Conservation (phyloP, 35 echinoderm and acorn worm species). For the Hemicentrotus pulcherrimus region DNA sequence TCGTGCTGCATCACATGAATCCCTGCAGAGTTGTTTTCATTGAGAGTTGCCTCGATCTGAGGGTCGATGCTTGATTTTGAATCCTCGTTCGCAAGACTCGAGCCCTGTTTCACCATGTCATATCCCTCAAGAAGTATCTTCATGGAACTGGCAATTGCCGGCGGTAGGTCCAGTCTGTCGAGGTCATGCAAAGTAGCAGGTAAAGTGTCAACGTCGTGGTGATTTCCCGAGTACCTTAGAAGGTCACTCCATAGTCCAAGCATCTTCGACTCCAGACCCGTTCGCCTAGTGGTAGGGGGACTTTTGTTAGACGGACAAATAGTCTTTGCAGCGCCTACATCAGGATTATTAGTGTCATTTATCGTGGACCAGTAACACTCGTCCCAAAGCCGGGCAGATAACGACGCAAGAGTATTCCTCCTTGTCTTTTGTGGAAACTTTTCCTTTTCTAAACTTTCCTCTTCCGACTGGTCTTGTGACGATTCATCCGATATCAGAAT, state of each 20-base stretch:
- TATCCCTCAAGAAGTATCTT: constrained; percentile 26
- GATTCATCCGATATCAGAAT: background rate
- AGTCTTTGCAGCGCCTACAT: background rate
- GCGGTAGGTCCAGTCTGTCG: background rate
- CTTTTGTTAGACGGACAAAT: constrained; percentile 2
- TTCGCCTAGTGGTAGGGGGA: constrained; percentile 15
- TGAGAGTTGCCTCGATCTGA: background rate
- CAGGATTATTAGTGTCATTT: background rate
- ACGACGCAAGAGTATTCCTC: constrained; percentile 31
- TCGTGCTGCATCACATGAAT: background rate
- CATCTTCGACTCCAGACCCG: constrained; percentile 29
- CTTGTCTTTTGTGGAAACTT: background rate
- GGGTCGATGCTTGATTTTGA: background rate
- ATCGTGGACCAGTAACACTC: constrained; percentile 41
- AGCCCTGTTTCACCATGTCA: background rate
- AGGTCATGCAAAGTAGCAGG: background rate
- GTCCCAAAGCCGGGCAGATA: constrained; percentile 40
- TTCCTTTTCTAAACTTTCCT: background rate
- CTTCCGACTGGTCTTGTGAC: background rate
- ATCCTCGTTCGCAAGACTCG: background rate
- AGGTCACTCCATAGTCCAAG: background rate
- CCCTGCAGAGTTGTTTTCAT: background rate
- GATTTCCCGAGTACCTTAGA: background rate
- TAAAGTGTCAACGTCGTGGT: background rate
- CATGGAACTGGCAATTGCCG: background rate